Conservation (phyloP, 2,113 vertebrate species). For the Heliornis fulica region DNA sequence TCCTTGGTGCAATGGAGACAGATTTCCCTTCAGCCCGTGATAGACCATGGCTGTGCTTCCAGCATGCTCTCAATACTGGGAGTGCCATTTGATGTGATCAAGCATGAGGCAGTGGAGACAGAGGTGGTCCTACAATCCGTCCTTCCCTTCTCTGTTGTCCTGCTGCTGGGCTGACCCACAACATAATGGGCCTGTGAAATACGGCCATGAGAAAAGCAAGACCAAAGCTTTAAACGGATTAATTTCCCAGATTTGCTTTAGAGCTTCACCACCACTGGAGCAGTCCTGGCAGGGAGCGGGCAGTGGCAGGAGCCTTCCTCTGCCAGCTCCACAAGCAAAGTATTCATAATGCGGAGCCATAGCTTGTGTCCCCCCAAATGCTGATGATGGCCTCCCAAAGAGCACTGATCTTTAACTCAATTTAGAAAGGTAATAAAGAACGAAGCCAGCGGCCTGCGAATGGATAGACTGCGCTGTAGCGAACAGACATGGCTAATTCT, state of each 20-base stretch:
- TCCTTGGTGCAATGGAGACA: neutral
- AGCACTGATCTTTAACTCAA: neutral
- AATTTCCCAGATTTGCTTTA: neutral
- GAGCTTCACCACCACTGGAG: neutral
- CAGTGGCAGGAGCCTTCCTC: neutral
- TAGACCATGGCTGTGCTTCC: neutral
- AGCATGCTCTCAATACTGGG: neutral
- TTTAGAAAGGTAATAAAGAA: constrained; percentile 40
- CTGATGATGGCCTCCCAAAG: neutral
- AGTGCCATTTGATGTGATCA: neutral
- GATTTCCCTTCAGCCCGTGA: neutral
- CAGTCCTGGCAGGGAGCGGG: fast-evolving
- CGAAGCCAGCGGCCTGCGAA: neutral
- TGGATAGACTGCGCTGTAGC: neutral
- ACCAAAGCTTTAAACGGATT: neutral
- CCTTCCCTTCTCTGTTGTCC: neutral
- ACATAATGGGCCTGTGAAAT: neutral
- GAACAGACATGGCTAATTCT: constrained; percentile 35
- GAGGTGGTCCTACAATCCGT: neutral
- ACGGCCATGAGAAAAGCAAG: neutral
- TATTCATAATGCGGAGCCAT: fast-evolving
- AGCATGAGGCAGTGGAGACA: neutral
- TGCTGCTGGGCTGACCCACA: neutral
- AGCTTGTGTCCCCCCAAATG: neutral
- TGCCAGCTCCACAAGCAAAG: neutral